Evolutionary conservation across 2,113 vertebrate genomes (phyloP).

Genomic region (Sinocyclocheilus grahami): DNA sequence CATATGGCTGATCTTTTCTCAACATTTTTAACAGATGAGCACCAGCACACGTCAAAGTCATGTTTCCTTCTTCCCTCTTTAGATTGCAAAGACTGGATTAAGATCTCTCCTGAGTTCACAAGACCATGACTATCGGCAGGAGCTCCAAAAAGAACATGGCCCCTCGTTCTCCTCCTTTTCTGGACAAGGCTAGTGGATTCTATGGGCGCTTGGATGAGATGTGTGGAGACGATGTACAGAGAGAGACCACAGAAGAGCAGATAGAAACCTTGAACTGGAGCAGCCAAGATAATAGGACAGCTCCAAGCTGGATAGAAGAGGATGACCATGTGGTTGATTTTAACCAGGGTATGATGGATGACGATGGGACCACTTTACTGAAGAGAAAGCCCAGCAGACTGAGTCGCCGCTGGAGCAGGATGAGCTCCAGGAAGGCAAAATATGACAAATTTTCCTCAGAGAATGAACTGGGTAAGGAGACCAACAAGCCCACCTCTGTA

Average conservation of each 20-base stretch:
- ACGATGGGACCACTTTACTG: conserved; percentile 71
- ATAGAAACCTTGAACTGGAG: not conserved
- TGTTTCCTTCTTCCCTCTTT: conserved; percentile 19
- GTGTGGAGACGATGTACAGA: conserved; percentile 24
- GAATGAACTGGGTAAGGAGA: conserved; percentile 32
- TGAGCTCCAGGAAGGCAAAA: conserved; percentile 66
- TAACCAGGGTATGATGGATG: conserved; percentile 67
- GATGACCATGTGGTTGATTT: conserved; percentile 61
- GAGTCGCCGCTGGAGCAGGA: conserved; percentile 72
- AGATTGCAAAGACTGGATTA: not conserved
- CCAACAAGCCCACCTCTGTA: not conserved
- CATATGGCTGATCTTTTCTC: not conserved
- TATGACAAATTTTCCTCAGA: conserved; percentile 22
- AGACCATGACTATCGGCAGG: conserved; percentile 75
- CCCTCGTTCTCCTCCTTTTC: conserved; percentile 72
- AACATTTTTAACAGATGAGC: not conserved
- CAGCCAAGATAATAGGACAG: not conserved
- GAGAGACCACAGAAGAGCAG: conserved; percentile 4
- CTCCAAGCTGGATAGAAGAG: conserved; percentile 1
- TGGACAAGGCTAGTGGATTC: conserved; percentile 74
- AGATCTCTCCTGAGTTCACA: not conserved
- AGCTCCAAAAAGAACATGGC: conserved; percentile 69
- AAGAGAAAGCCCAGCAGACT: conserved; percentile 65
- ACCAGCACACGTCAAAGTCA: not conserved
- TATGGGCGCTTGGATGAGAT: conserved; percentile 76